Evolutionary conservation across 2,797 vertebrate genomes (phyloP).

Genomic region (Sphenopsis melanotis): DNA sequence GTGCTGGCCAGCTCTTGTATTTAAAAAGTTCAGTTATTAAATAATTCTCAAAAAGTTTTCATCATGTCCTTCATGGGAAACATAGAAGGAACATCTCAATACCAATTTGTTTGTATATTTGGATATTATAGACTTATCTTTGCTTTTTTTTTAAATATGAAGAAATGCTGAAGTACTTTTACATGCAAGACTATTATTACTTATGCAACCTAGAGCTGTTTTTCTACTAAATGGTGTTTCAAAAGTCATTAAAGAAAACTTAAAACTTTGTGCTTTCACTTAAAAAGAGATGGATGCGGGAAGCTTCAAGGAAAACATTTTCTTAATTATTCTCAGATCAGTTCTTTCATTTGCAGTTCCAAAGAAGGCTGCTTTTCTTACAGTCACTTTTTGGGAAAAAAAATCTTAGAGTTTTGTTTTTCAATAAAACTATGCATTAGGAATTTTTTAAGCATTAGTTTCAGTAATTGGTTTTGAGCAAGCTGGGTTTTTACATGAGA

Average conservation of each 20-base stretch:
- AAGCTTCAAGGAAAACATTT: neutral
- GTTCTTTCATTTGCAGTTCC: neutral
- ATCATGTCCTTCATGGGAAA: neutral
- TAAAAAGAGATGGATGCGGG: neutral
- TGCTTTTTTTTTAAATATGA: neutral
- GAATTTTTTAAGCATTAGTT: neutral
- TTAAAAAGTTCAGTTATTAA: neutral
- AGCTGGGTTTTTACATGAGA: neutral
- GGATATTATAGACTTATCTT: neutral
- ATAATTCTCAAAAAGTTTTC: neutral
- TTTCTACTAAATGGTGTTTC: neutral
- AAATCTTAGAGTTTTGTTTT: neutral
- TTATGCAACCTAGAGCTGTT: neutral
- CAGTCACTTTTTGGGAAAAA: neutral
- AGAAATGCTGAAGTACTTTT: neutral
- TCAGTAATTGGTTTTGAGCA: neutral
- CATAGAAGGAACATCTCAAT: neutral
- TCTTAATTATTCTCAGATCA: neutral
- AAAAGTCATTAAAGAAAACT: neutral
- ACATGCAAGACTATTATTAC: neutral
- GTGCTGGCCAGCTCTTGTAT: neutral
- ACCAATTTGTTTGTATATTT: neutral
- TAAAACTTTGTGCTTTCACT: neutral
- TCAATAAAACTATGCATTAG: neutral
- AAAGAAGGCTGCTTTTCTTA: neutral